phyloP scores from a whole-genome alignment of 2,113 vertebrate species.

The Fregata magnificens region DNA sequence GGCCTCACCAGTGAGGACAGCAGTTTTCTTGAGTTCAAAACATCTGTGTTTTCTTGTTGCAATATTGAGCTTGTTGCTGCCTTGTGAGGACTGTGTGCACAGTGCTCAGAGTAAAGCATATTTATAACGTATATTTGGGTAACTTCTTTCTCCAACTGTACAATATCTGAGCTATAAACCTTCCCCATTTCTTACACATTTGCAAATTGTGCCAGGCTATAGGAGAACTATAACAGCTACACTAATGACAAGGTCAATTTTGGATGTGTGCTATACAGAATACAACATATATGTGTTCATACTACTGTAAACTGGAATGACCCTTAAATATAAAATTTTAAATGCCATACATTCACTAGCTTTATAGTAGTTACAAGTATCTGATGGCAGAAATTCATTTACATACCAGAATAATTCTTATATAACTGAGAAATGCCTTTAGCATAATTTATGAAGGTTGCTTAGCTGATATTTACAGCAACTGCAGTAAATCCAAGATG shows the following conservation, averaged over 20 bases:
- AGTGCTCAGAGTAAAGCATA: not conserved
- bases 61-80: not conserved
- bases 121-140: not conserved
- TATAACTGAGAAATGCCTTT: constrained; percentile 5
- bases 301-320: not conserved
- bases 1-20: not conserved
- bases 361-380: not conserved
- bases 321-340: not conserved
- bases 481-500: constrained; percentile 26
- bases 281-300: not conserved
- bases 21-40: not conserved
- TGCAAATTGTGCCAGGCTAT: not conserved
- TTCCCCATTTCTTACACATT: not conserved
- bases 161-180: not conserved
- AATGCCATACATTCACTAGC: not conserved
- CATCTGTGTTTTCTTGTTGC: not conserved
- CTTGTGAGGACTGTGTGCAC: not conserved
- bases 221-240: not conserved
- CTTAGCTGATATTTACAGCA: constrained; percentile 42
- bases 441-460: constrained; percentile 47
- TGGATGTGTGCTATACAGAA: not conserved
- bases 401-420: not conserved
- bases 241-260: not conserved
- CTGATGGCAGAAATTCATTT: not conserved
- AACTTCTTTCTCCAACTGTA: not conserved